Evolutionary conservation across 2,797 vertebrate species (phyloP), one percentile per base, ranked within the genome.

Genomic region (Lagocephalus sceleratus): DNA sequence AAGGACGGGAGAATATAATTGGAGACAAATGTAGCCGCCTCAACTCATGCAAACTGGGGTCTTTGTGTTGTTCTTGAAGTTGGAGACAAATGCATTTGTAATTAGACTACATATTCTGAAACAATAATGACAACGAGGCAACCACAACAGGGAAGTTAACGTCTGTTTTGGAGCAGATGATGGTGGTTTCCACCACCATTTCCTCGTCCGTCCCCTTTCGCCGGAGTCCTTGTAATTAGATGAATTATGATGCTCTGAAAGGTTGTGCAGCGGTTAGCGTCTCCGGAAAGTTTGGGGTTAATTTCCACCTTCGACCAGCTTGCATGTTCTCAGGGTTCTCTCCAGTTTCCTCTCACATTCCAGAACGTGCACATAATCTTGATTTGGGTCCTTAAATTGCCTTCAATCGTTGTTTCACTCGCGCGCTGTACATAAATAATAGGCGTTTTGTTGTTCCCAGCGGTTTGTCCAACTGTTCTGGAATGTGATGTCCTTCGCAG

Each of bases 401-500:
- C 29, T 29, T 29, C 0, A 29, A 29, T 8, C 2, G 29, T 29
- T 29, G 29, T 10, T 29, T 29, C 9, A 11, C 7, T 29, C 4
- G 7, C 23, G 7, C 23, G 7, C 16, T 9, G 38, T 41, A 17
- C n/a, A 16, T n/a, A 41, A 41, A 41, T 35, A 41, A 41, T 9
- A 41, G n/a, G n/a, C 40, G 7, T 42, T 40, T 1, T 5, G 16
- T 66, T 0, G n/a, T n/a, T n/a, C n/a, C n/a, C n/a, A n/a, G n/a
- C n/a, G n/a, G n/a, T n/a, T n/a, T n/a, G n/a, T n/a, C n/a, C n/a
- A n/a, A n/a, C 50, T 22, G 11, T 35, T 50, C 22, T 42, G 14
- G 47, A 10, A 59, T 60, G 1, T 47, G 63, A 19, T 62, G 23
- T 68, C 42, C 5, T 81, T 66, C 75, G 69, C 90, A 99, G 97